Evolutionary conservation across 1,140 invertebrate genomes (phyloP).

Genomic region (Halotydeus destructor): DNA sequence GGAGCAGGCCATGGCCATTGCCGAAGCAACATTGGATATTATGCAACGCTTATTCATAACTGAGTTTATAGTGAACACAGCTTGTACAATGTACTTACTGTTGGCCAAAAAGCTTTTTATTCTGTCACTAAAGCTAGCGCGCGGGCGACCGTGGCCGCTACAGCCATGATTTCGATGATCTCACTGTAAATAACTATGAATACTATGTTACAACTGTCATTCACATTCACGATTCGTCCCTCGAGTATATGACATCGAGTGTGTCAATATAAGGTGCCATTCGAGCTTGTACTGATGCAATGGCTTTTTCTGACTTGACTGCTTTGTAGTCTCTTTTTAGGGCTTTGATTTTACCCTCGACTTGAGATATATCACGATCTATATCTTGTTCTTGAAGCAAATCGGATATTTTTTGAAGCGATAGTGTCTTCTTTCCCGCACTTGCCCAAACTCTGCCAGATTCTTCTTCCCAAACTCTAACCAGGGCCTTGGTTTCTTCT

Average conservation of each 20-base stretch:
- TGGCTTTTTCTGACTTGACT: not conserved
- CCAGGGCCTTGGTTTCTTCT: not conserved
- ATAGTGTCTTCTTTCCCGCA: not conserved
- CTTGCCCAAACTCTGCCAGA: not conserved
- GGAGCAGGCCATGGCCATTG: too few relatives aligned
- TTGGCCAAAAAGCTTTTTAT: too few relatives aligned
- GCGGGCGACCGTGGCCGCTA: too few relatives aligned
- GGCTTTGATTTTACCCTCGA: slow-evolving; percentile 5
- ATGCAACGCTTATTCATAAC: too few relatives aligned
- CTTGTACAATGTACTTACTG: too few relatives aligned
- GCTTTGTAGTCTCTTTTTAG: slow-evolving; percentile 2
- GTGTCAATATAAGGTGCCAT: slow-evolving; percentile 6
- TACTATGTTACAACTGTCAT: too few relatives aligned
- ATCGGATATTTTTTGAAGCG: slow-evolving; percentile 1
- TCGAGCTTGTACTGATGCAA: slow-evolving; percentile 1
- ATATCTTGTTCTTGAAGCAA: not conserved
- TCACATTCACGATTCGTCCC: too few relatives aligned
- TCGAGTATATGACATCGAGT: not conserved
- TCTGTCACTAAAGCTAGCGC: too few relatives aligned
- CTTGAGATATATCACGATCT: slow-evolving; percentile 3
- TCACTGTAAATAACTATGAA: too few relatives aligned
- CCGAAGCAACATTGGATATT: too few relatives aligned
- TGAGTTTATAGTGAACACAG: too few relatives aligned
- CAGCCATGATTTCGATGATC: too few relatives aligned
- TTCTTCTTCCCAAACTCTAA: slow-evolving; percentile 4